Evolutionary conservation across 1,140 invertebrate genomes (phyloP), one percentile per base, ranked within the genome.

Genomic region (Drosophila guanche): DNA sequence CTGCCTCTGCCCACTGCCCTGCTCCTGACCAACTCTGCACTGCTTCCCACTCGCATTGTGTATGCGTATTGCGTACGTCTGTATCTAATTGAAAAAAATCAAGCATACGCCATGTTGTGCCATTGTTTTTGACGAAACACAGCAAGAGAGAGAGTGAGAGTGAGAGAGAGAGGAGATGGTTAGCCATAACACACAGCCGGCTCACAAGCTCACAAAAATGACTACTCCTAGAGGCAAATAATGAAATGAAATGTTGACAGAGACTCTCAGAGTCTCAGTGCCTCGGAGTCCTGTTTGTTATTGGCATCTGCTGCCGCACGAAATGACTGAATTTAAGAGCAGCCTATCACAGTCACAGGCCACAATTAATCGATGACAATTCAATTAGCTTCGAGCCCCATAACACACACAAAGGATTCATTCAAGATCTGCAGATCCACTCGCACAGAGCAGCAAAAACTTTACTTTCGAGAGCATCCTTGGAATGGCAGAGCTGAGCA

Each of bases 1-100:
- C 16, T 20, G 16, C 16, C 16, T 20, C 16, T 20, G 16, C 16
- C 16, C 16, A 20, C 16, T 20, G 16, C 16, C 16, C 16, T 20
- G 16, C 16, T 20, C 1, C 16, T 20, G 16, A 0, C 16, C 16
- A 20, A 20, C 16, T 37, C 10, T 37, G 33, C 2, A 6, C 29
- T 33, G 7, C 12, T 3, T 12, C 3, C 52, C 59, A 37, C 41
- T 23, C 46, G 68, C 79, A 84, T 79, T 85, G 55, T 55, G 81
- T 67, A 88, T 85, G 81, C 81, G 65, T 75, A 71, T 52, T 65
- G 74, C 77, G 83, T 85, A 51, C 77, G 50, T 45, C 41, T 85
- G 77, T 77, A 47, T 77, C 63, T 85, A 85, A 85, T 85, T 85
- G 83, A 80, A 85, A 85, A 33, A 81, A 86, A 85, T 86, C 65